phyloP scores from a whole-genome alignment of 2,888 invertebrate genomes.

The Spilosoma lubricipeda region DNA sequence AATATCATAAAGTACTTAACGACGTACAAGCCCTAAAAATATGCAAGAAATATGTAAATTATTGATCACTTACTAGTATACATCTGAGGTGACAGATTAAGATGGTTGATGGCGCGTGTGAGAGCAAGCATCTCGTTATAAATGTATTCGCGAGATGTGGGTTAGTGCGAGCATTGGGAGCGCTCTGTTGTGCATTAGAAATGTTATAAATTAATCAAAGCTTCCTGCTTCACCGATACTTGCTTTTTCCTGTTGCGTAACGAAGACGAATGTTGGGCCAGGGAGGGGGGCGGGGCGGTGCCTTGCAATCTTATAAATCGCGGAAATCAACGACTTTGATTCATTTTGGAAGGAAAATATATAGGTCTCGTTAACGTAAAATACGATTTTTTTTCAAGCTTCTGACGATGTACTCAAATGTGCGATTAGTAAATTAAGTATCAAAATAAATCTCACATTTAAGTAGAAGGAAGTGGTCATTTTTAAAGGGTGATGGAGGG shows the following conservation, averaged over 20 bases:
- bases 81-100: slow-evolving; percentile 15
- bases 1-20: neutral
- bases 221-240: slow-evolving; percentile 23
- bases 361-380: slow-evolving; percentile 24
- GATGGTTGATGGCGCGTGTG: neutral
- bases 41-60: neutral
- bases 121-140: slow-evolving; percentile 7
- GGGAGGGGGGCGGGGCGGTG: neutral
- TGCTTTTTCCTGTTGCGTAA: slow-evolving; percentile 25
- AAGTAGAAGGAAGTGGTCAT: slow-evolving; percentile 11
- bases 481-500: slow-evolving; percentile 3
- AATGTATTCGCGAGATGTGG: slow-evolving; percentile 25
- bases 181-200: slow-evolving; percentile 24
- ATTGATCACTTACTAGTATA: slow-evolving; percentile 16
- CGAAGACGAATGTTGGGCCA: slow-evolving; percentile 12
- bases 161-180: slow-evolving; percentile 24
- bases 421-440: slow-evolving; percentile 20
- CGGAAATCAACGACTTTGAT: slow-evolving; percentile 28
- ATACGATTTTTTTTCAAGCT: slow-evolving; percentile 19
- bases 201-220: slow-evolving; percentile 30
- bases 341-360: slow-evolving; percentile 22
- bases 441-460: slow-evolving; percentile 20
- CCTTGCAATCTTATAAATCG: slow-evolving; percentile 2
- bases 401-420: slow-evolving; percentile 11
- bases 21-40: neutral